Conservation (phyloP, 2,888 invertebrate genomes). For the Parasteatoda lunata region DNA sequence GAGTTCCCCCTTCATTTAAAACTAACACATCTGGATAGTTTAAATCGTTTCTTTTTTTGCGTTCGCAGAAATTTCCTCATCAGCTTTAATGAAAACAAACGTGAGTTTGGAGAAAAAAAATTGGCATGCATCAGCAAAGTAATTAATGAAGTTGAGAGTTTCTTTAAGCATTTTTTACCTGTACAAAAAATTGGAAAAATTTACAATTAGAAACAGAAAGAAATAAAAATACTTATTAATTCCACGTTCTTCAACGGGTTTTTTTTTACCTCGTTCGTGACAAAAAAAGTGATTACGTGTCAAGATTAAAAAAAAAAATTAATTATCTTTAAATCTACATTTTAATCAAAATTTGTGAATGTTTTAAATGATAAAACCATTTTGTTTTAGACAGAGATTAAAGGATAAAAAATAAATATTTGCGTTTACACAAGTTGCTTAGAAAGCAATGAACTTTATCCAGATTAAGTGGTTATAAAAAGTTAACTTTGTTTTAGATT, state of each 20-base stretch:
- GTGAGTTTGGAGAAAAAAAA: conserved; percentile 10
- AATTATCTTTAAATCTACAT: neutral
- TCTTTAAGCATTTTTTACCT: conserved; percentile 1
- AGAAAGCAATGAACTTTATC: too few species aligned
- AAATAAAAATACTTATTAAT: conserved; percentile 39
- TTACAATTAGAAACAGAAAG: conserved; percentile 15
- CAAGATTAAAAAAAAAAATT: neutral
- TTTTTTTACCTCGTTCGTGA: neutral
- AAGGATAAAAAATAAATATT: too few species aligned
- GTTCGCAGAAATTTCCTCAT: neutral
- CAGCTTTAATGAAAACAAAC: conserved; percentile 51
- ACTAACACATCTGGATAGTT: conserved; percentile 28
- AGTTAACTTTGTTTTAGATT: too few species aligned
- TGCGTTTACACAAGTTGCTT: too few species aligned
- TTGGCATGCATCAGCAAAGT: conserved; percentile 23
- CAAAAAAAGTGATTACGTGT: neutral
- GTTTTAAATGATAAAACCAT: too few species aligned
- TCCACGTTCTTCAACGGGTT: neutral
- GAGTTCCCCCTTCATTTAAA: conserved; percentile 33
- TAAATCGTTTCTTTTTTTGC: conserved; percentile 10
- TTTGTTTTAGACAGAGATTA: too few species aligned
- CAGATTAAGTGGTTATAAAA: too few species aligned
- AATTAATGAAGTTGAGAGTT: conserved; percentile 39
- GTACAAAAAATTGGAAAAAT: conserved; percentile 15
- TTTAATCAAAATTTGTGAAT: too few species aligned